A percentile compares a stretch with the other conserved stretches of the same genome.
These are phyloP conservation scores for Stigmatopora argus DNA, from an alignment of 2,113 vertebrate genomes.

Conservation along the genomic window DNA sequence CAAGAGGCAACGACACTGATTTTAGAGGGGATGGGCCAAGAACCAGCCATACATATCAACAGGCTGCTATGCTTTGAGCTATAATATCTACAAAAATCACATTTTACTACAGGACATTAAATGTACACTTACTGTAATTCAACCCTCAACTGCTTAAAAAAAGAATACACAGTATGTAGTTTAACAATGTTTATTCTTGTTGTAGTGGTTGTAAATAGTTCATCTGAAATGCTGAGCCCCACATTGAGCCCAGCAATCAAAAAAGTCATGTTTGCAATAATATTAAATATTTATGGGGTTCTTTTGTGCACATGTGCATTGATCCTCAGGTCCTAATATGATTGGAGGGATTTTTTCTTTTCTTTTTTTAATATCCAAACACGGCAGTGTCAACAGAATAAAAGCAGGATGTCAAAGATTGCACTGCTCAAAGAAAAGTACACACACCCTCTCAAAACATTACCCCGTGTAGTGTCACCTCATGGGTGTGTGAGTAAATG, in stretches of 20 bases:
- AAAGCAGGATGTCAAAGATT: neutral
- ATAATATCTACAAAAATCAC: neutral
- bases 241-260: too few species aligned
- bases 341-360: neutral
- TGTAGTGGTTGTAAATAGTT: too few species aligned
- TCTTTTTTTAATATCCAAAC: neutral
- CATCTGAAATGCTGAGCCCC: too few species aligned
- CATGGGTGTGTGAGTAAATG: slow-evolving; percentile 34
- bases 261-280: neutral
- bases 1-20: slow-evolving; percentile 43
- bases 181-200: too few species aligned
- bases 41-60: slow-evolving; percentile 12
- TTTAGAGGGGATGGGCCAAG: slow-evolving; percentile 16
- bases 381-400: neutral
- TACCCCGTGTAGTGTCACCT: slow-evolving; percentile 47
- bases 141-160: too few species aligned
- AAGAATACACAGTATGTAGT: too few species aligned
- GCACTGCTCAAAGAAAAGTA: neutral
- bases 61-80: slow-evolving; percentile 18
- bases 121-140: too few species aligned
- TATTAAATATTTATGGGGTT: neutral
- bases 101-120: too few species aligned
- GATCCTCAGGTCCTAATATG: neutral
- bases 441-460: neutral
- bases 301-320: neutral